Evolutionary conservation across 2,888 invertebrate species (phyloP), one percentile per base, ranked within the genome.

Genomic region (Sinopyrophorus schimmeli): DNA sequence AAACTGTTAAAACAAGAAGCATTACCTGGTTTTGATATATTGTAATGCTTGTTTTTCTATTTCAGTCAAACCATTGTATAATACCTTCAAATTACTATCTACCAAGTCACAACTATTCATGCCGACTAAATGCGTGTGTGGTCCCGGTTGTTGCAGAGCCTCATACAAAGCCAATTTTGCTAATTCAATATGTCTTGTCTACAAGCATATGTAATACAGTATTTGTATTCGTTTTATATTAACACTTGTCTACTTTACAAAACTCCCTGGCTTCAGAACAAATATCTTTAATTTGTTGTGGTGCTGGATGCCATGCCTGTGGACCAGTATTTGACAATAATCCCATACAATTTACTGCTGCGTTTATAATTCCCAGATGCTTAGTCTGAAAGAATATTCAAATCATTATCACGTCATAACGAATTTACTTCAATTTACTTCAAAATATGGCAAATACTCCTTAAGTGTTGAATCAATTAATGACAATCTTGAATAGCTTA

Each of bases 331-430:
- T 86, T 4, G 88, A 84, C 18, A 95, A 76, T 12, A 95, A 76
- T 2, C 93, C 92, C 88, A 94, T 85, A 1, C 84, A 85, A 6
- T 88, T 84, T 0, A 85, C 82, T 0, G 92, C 84, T 0, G 92
- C 93, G 70, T 90, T 91, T 15, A 96, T 84, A 9, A 95, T 76
- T 1, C 89, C 93, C 3, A 94, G 71, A 24, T 86, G 81, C 63
- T 79, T 79, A 43, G 75, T 74, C 88, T 89, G 68, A 17, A 72
- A 59, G 37, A 21, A 5, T 17, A n/a, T n/a, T n/a, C 16, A 27
- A 47, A 41, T 46, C 5, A 28, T 26, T 44, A 40, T 32, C 16
- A 15, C 14, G 10, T 21, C 3, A 5, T 26, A 30, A 14, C n/a
- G 21, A 31, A 3, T 11, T 32, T 32, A 6, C 2, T 18, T 5